Evolutionary conservation across 2,797 vertebrate species (phyloP).

Genomic region (Argentina silus): DNA sequence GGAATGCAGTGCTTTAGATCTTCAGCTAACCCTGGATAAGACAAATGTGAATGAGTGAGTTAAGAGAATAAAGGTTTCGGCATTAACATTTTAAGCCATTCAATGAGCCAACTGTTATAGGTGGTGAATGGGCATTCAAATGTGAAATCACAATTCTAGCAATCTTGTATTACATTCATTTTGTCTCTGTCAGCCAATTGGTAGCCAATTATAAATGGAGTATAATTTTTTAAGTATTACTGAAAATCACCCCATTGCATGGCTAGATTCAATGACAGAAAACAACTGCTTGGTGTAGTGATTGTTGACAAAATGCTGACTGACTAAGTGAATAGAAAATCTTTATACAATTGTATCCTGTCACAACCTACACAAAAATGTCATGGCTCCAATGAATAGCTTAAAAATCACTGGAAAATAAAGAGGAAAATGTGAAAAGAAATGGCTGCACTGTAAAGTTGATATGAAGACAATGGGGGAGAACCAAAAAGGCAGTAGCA

Average conservation of each 20-base stretch:
- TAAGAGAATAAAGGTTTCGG: constrained; percentile 38
- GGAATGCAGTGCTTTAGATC: constrained; percentile 38
- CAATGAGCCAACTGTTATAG: constrained; percentile 20
- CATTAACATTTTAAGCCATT: constrained; percentile 27
- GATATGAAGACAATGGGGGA: constrained; percentile 28
- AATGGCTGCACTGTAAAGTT: constrained; percentile 27
- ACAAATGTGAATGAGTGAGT: constrained; percentile 42
- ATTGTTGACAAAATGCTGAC: too few relatives aligned
- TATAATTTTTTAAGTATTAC: too few relatives aligned
- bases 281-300: too few relatives aligned
- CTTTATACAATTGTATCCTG: not conserved
- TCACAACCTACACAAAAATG: constrained; percentile 1
- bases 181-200: not conserved
- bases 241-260: too few relatives aligned
- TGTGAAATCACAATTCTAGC: constrained; percentile 6
- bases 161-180: not conserved
- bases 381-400: constrained; percentile 24
- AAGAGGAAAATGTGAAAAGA: constrained; percentile 25
- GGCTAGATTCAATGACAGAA: too few relatives aligned
- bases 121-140: constrained; percentile 9
- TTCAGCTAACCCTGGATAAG: constrained; percentile 50
- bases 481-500: constrained; percentile 16
- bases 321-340: constrained; percentile 4
- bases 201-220: constrained; percentile 12
- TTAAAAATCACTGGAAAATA: constrained; percentile 28